Evolutionary conservation across 2,797 vertebrate genomes (phyloP).

Genomic region (Jordanella pulchra): DNA sequence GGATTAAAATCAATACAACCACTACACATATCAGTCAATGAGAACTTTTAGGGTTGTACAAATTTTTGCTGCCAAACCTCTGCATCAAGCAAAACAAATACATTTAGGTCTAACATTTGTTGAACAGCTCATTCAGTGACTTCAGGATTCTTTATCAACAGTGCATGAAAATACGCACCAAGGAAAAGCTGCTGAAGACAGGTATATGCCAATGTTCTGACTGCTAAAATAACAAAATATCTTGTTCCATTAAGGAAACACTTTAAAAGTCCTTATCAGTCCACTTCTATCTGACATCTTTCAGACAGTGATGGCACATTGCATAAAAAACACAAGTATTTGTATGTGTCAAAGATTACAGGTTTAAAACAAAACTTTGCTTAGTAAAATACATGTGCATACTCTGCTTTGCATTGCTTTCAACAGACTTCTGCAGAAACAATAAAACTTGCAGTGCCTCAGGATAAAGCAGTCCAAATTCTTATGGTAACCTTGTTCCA

Average conservation of each 20-base stretch:
- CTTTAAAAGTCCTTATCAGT: conserved; percentile 57
- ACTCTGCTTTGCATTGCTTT: conserved; percentile 54
- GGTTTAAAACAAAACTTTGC: conserved; percentile 35
- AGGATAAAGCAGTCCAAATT: conserved; percentile 19
- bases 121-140: conserved; percentile 6
- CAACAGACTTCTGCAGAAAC: conserved; percentile 41
- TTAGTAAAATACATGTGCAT: conserved; percentile 39
- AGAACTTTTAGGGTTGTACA: neutral
- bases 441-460: conserved; percentile 35
- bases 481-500: conserved; percentile 12
- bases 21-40: conserved; percentile 19
- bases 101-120: conserved; percentile 6
- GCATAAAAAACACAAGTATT: conserved; percentile 46
- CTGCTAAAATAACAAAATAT: conserved; percentile 59
- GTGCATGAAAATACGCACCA: conserved; percentile 38
- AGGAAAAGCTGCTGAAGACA: conserved; percentile 54
- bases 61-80: neutral
- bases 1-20: conserved; percentile 24
- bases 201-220: conserved; percentile 30
- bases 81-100: conserved; percentile 4
- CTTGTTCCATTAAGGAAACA: conserved; percentile 55
- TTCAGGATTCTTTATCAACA: conserved; percentile 17
- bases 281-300: conserved; percentile 52
- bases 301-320: conserved; percentile 40
- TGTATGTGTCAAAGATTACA: conserved; percentile 38